Percentiles rank a stretch among this genome's conserved stretches.
Conservation (phyloP, 2,113 vertebrate genomes). For the Takifugu bimaculatus region DNA sequence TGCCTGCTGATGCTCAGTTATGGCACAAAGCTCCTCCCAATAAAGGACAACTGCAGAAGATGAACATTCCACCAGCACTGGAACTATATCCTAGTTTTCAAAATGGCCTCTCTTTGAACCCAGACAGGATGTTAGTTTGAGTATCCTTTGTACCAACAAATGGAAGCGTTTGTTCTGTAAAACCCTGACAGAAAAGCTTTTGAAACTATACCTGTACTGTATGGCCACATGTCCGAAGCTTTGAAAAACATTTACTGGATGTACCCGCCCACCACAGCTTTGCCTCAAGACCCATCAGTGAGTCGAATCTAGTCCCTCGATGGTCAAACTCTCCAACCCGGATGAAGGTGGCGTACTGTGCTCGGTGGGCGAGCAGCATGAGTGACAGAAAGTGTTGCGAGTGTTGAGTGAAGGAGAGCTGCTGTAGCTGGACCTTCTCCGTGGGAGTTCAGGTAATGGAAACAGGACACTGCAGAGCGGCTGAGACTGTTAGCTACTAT, state of each 20-base stretch:
- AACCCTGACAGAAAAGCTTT: too few relatives aligned
- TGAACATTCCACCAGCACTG: too few relatives aligned
- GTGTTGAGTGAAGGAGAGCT: conserved; percentile 8
- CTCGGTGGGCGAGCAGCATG: conserved; percentile 24
- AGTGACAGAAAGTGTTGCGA: conserved; percentile 6
- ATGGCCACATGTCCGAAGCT: not conserved
- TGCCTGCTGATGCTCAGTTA: too few relatives aligned
- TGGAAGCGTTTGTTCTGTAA: not conserved
- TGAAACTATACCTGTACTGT: not conserved
- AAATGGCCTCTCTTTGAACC: too few relatives aligned
- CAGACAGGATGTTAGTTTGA: too few relatives aligned
- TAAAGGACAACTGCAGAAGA: too few relatives aligned
- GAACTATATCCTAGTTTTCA: too few relatives aligned
- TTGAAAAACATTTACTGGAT: conserved; percentile 14
- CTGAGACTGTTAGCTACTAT: conserved; percentile 27
- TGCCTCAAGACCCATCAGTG: conserved; percentile 22
- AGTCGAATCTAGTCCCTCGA: conserved; percentile 34
- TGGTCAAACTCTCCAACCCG: conserved; percentile 35
- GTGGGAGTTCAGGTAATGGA: conserved; percentile 46
- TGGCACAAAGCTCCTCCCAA: too few relatives aligned
- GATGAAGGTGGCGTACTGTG: conserved; percentile 46
- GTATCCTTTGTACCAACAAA: too few relatives aligned
- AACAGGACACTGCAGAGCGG: conserved; percentile 51
- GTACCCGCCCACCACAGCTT: not conserved
- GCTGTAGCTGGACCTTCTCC: conserved; percentile 37